Percentiles rank a stretch among this genome's conserved stretches.
Evolutionary conservation across 2,113 vertebrate genomes (phyloP).

Genomic region (Aramus guarauna): DNA sequence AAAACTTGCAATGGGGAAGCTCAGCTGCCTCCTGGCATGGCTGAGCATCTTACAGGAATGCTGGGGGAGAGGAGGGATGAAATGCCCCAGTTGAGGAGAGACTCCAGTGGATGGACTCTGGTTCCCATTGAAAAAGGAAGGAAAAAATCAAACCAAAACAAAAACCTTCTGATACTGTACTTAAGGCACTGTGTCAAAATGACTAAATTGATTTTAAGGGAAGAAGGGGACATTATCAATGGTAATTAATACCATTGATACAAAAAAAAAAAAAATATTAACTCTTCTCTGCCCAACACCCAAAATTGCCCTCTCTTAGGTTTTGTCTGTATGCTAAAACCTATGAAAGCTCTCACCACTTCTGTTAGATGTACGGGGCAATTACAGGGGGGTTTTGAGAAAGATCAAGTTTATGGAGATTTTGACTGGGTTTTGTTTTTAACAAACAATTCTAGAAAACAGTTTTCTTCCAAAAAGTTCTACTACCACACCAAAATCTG

Average conservation of each 20-base stretch:
- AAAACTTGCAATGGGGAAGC: neutral
- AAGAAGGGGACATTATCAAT: neutral
- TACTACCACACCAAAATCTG: neutral
- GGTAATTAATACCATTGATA: too few species aligned
- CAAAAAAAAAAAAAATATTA: neutral
- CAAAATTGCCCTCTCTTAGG: neutral
- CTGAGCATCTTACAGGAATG: fast-evolving
- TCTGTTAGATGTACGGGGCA: neutral
- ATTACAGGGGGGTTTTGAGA: neutral
- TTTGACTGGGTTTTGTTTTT: neutral
- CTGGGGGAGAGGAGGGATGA: neutral
- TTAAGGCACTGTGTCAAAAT: neutral
- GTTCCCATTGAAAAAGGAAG: neutral
- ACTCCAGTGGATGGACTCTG: neutral
- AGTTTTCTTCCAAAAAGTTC: neutral
- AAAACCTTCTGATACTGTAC: neutral
- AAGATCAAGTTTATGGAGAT: neutral
- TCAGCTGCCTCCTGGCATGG: neutral
- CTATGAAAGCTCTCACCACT: neutral
- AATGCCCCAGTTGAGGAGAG: neutral
- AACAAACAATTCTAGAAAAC: neutral
- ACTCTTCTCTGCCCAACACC: too few species aligned
- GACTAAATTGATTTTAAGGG: neutral
- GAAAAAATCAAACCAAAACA: neutral
- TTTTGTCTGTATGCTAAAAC: neutral